Conservation (phyloP, 1,140 invertebrate species). For the Papilio polyxenes region DNA sequence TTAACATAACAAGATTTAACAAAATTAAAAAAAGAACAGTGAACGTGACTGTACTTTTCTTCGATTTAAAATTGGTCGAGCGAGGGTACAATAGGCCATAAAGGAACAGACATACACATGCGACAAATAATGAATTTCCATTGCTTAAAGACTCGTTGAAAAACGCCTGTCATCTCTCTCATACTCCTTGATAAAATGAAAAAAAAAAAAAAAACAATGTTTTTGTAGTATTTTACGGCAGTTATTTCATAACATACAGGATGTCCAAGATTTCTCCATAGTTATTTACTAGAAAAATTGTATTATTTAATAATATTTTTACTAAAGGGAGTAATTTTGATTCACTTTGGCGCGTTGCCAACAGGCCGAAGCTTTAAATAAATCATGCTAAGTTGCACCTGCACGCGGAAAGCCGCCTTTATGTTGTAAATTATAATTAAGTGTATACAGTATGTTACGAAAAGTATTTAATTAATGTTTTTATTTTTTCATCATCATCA, state of each 20-base stretch:
- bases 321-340: slow-evolving; percentile 7
- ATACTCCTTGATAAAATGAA: too few relatives aligned
- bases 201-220: too few relatives aligned
- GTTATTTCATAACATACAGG: not conserved
- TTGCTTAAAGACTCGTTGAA: too few relatives aligned
- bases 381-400: slow-evolving; percentile 30
- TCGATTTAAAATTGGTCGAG: too few relatives aligned
- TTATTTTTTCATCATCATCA: too few relatives aligned
- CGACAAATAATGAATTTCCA: too few relatives aligned
- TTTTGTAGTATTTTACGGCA: too few relatives aligned
- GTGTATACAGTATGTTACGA: not conserved
- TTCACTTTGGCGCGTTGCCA: slow-evolving; percentile 16
- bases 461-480: not conserved
- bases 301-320: not conserved
- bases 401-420: not conserved
- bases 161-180: too few relatives aligned
- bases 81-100: too few relatives aligned
- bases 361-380: slow-evolving; percentile 21
- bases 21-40: too few relatives aligned
- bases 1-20: not conserved
- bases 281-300: not conserved
- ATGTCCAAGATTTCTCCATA: not conserved
- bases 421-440: not conserved
- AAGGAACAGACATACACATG: too few relatives aligned
- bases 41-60: too few relatives aligned